Conservation (phyloP, 2,113 vertebrate genomes). For the Thunnus thynnus region DNA sequence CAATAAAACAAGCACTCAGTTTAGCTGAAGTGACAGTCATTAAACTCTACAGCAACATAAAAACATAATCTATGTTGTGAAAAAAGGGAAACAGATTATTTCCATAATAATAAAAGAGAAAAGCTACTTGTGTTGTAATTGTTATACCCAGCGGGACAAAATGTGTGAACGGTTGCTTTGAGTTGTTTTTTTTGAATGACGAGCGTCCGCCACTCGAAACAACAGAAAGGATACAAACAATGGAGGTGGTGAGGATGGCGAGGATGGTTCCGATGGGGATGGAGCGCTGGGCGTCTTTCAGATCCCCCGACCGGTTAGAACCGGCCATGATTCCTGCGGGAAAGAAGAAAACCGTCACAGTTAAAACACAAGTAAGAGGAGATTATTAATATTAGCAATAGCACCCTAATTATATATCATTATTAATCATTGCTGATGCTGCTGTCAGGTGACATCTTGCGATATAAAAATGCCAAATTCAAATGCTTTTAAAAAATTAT, state of each 20-base stretch:
- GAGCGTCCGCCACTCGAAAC: neutral
- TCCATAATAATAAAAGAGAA: too few relatives aligned
- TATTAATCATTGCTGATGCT: too few relatives aligned
- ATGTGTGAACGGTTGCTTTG: neutral
- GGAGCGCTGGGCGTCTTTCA: conserved; percentile 94
- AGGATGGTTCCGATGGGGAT: conserved; percentile 93
- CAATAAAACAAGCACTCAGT: neutral
- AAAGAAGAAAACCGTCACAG: neutral
- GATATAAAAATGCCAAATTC: too few relatives aligned
- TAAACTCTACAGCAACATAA: too few relatives aligned
- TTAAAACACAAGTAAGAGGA: too few relatives aligned
- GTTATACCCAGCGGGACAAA: too few relatives aligned
- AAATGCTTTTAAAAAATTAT: too few relatives aligned
- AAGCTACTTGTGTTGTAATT: neutral
- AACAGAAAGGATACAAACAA: conserved; percentile 91
- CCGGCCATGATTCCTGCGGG: conserved; percentile 93
- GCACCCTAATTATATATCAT: too few relatives aligned
- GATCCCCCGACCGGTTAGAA: conserved; percentile 93
- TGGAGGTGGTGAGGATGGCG: conserved; percentile 93
- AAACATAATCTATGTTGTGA: too few relatives aligned
- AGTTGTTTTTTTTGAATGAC: neutral
- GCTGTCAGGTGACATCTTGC: too few relatives aligned
- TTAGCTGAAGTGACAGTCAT: neutral
- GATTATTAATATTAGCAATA: too few relatives aligned
- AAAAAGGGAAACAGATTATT: too few relatives aligned